Conservation (phyloP, 1,140 invertebrate genomes). For the Diabrotica virgifera region DNA sequence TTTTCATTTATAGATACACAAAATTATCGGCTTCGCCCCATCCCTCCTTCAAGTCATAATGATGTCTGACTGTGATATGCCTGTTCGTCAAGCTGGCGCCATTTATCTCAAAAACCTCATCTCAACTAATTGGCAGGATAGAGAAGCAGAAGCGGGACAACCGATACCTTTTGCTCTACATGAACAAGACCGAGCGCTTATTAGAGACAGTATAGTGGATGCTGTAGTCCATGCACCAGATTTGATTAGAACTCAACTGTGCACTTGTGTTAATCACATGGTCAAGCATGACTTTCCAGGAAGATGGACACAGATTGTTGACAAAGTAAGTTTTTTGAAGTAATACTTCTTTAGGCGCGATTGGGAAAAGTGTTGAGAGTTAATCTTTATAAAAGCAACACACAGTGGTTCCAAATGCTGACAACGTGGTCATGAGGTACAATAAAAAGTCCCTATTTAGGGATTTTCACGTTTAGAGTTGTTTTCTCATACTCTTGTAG, state of each 20-base stretch:
- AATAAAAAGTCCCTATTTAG: too few relatives aligned
- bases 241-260: conserved; percentile 84
- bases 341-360: too few relatives aligned
- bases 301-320: conserved; percentile 92
- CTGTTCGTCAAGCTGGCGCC: conserved; percentile 91
- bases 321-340: conserved; percentile 73
- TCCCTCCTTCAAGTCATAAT: conserved; percentile 91
- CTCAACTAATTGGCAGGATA: conserved; percentile 83
- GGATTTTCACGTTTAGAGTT: too few relatives aligned
- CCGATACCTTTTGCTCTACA: conserved; percentile 84
- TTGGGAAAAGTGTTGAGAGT: too few relatives aligned
- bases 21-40: conserved; percentile 95
- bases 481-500: too few relatives aligned
- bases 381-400: too few relatives aligned
- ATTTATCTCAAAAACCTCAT: conserved; percentile 97
- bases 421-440: too few relatives aligned
- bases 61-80: conserved; percentile 83
- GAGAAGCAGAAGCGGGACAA: conserved; percentile 70
- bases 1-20: conserved; percentile 70
- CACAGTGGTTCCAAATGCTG: too few relatives aligned
- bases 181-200: conserved; percentile 89
- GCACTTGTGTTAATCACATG: conserved; percentile 86
- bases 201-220: conserved; percentile 91
- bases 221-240: conserved; percentile 91
- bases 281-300: conserved; percentile 96